Conservation (phyloP, 2,888 invertebrate genomes). For the Ornithoptera priamus region DNA sequence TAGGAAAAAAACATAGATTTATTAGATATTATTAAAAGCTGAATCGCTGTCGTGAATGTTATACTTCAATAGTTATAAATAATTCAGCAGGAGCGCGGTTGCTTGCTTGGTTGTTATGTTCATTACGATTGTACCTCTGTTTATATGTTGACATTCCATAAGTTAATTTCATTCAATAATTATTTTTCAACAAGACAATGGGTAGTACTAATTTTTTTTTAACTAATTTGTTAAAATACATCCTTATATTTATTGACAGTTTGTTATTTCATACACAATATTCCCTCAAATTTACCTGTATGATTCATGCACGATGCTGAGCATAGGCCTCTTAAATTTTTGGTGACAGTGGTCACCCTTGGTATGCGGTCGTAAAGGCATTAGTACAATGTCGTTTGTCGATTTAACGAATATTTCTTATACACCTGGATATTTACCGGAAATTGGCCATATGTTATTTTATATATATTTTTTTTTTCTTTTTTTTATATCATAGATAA, state of each 20-base stretch:
- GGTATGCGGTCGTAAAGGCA: too few species aligned
- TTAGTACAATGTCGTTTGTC: too few species aligned
- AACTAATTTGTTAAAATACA: constrained; percentile 24
- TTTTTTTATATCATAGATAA: too few species aligned
- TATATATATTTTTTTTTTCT: too few species aligned
- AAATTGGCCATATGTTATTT: too few species aligned
- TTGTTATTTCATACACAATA: not conserved
- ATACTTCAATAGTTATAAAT: constrained; percentile 2
- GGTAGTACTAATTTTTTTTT: constrained; percentile 16
- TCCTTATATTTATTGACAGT: constrained; percentile 18
- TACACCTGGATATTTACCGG: too few species aligned
- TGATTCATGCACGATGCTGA: too few species aligned
- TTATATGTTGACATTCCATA: constrained; percentile 26
- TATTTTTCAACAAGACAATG: constrained; percentile 5
- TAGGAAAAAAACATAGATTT: not conserved
- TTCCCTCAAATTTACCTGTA: not conserved
- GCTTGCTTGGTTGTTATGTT: constrained; percentile 10
- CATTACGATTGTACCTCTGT: constrained; percentile 7
- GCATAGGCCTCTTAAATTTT: too few species aligned
- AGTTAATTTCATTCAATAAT: constrained; percentile 13
- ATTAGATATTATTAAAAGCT: not conserved
- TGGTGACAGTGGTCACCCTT: too few species aligned
- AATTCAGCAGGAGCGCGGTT: not conserved
- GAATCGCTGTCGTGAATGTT: not conserved
- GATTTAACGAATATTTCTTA: too few species aligned